Evolutionary conservation across 2,888 invertebrate genomes (phyloP).

Genomic region (Diplolepis rosae): DNA sequence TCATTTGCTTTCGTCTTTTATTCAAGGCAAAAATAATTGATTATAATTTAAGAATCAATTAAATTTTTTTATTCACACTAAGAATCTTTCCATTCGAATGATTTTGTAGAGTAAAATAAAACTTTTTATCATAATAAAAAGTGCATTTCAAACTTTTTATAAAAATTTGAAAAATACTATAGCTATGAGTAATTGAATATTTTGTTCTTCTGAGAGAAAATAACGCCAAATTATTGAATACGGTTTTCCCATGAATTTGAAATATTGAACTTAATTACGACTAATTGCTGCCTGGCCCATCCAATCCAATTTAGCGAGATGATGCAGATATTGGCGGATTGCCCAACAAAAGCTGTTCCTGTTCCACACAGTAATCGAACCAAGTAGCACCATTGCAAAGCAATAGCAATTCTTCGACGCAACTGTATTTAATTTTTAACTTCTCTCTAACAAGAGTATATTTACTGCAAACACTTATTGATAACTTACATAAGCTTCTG

Average conservation of each 20-base stretch:
- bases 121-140: no score
- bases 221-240: not conserved
- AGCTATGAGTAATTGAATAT: not conserved
- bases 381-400: constrained; percentile 5
- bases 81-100: no score
- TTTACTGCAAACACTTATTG: not conserved
- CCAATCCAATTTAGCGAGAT: constrained; percentile 26
- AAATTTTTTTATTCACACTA: no score
- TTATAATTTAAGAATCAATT: no score
- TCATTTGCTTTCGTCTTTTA: no score
- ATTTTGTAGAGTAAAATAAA: no score
- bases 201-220: not conserved
- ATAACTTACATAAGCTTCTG: not conserved
- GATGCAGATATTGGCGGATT: constrained; percentile 21
- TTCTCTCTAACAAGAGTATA: not conserved
- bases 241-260: constrained; percentile 10
- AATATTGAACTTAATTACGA: constrained; percentile 17
- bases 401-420: not conserved
- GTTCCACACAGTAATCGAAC: constrained; percentile 4
- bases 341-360: constrained; percentile 8
- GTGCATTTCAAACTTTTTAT: not conserved
- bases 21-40: no score
- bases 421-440: constrained; percentile 10
- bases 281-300: constrained; percentile 16
- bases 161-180: not conserved